Evolutionary conservation across 2,888 invertebrate genomes (phyloP), one percentile per base, ranked within the genome.

Genomic region (Ornithoptera alexandrae): DNA sequence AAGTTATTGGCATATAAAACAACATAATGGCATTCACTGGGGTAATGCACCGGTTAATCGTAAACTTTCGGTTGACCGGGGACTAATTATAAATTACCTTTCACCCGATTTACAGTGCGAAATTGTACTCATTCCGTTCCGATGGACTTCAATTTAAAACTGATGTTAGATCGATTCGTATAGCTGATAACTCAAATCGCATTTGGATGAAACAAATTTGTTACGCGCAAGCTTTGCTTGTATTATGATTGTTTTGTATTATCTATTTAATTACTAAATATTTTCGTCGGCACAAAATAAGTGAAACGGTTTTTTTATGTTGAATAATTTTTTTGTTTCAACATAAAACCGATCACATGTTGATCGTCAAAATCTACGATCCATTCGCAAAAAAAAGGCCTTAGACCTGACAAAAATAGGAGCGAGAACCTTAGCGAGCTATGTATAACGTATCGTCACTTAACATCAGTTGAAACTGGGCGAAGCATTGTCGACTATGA

Each of bases 41-140:
- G 61, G 64, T 67, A 67, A 64, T 64, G 61, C 60, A 60, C 56
- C 20, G 46, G 30, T 57, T 56, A 60, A 64, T 60, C 57, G 65
- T 70, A 64, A 67, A 67, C 67, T 67, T 67, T 70, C 70, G 70
- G 67, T 57, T 74, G 73, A 67, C 74, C 71, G 72, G 65, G 72
- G 74, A 74, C 74, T 76, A 75, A 76, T 76, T 76, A 73, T 74
- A 72, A 73, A 72, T 76, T 74, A 75, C 77, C 77, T 81, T 81
- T 81, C 78, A 75, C 78, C 74, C 67, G 74, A 72, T 73, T 39
- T 75, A 74, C 73, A 74, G 74, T 73, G 73, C 71, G 59, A 74
- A 72, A 77, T 78, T 71, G 76, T 74, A 76, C 76, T 75, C 75
- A 74, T 77, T 81, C 77, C 73, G 74, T 74, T 67, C 60, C 70